phyloP scores from a whole-genome alignment of 2,888 invertebrate species.

The Octodonta nipae region DNA sequence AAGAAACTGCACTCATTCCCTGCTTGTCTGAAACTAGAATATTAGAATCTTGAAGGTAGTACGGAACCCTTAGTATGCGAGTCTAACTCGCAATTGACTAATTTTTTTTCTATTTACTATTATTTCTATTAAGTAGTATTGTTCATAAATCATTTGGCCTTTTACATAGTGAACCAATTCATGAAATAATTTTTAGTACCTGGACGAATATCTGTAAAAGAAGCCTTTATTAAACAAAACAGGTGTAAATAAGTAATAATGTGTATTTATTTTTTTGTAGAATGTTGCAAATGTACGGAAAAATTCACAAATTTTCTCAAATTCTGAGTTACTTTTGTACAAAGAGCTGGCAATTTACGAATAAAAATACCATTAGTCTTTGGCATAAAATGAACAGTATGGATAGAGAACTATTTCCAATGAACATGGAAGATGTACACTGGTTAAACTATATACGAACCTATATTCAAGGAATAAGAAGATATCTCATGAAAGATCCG shows the following conservation, averaged over 20 bases:
- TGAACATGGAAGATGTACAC: slow-evolving; percentile 54
- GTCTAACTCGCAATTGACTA: too few species aligned
- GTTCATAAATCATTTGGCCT: too few species aligned
- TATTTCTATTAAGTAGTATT: too few species aligned
- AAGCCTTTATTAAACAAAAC: not conserved
- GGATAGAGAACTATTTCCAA: slow-evolving; percentile 51
- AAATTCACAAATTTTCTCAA: slow-evolving; percentile 63
- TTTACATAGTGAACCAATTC: too few species aligned
- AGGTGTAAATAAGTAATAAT: not conserved
- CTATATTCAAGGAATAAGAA: slow-evolving; percentile 60
- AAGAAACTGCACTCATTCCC: too few species aligned
- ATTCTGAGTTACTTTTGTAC: slow-evolving; percentile 63
- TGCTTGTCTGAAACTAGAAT: too few species aligned
- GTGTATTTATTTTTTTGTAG: slow-evolving; percentile 31
- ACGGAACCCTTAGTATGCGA: too few species aligned
- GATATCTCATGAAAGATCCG: slow-evolving; percentile 66
- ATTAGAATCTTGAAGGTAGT: too few species aligned
- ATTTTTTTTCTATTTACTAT: too few species aligned
- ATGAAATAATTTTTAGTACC: too few species aligned
- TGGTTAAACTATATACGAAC: slow-evolving; percentile 59
- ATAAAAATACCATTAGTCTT: slow-evolving; percentile 46
- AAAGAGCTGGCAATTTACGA: slow-evolving; percentile 58
- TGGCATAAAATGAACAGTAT: slow-evolving; percentile 41
- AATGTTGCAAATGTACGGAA: slow-evolving; percentile 65
- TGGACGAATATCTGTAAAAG: too few species aligned